Conservation (phyloP, 30 jellyfish, hydroid and myxozoan genomes). For the Phacellophora camtschatica region DNA sequence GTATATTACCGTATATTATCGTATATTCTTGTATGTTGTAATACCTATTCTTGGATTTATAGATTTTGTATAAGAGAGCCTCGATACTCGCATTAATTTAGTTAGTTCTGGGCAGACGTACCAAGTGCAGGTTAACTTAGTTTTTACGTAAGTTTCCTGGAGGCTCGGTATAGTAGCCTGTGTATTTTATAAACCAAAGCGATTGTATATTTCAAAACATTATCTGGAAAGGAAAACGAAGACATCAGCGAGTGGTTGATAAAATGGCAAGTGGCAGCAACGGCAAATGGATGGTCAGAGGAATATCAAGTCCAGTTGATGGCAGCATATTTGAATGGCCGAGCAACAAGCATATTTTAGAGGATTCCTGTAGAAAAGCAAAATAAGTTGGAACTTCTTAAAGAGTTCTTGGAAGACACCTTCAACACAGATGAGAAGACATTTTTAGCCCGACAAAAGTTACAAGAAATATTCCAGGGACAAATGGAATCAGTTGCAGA, state of each 20-base stretch:
- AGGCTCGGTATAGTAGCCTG: neutral
- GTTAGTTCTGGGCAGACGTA: neutral
- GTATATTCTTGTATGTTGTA: neutral
- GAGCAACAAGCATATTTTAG: slow-evolving; percentile 65
- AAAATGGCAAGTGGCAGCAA: slow-evolving; percentile 8
- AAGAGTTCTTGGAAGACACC: slow-evolving; percentile 27
- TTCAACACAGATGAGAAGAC: slow-evolving; percentile 37
- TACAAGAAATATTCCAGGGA: slow-evolving; percentile 44
- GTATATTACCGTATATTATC: neutral
- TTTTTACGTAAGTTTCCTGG: neutral
- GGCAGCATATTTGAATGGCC: slow-evolving; percentile 48
- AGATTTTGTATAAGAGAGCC: neutral
- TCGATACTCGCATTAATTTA: too few relatives aligned
- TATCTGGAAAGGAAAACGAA: slow-evolving; percentile 34
- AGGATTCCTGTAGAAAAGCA: slow-evolving; percentile 35
- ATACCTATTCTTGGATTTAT: neutral
- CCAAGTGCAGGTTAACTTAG: neutral
- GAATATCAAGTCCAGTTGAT: slow-evolving; percentile 8
- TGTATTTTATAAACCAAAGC: neutral
- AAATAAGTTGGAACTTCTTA: slow-evolving; percentile 29
- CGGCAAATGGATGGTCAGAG: slow-evolving; percentile 17
- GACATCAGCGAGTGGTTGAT: slow-evolving; percentile 49
- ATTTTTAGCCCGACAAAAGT: slow-evolving; percentile 30
- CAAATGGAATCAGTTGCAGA: slow-evolving; percentile 42
- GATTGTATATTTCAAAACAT: slow-evolving; percentile 27